Evolutionary conservation across 2,113 vertebrate species (phyloP).

Genomic region (Lepisosteus osseus): DNA sequence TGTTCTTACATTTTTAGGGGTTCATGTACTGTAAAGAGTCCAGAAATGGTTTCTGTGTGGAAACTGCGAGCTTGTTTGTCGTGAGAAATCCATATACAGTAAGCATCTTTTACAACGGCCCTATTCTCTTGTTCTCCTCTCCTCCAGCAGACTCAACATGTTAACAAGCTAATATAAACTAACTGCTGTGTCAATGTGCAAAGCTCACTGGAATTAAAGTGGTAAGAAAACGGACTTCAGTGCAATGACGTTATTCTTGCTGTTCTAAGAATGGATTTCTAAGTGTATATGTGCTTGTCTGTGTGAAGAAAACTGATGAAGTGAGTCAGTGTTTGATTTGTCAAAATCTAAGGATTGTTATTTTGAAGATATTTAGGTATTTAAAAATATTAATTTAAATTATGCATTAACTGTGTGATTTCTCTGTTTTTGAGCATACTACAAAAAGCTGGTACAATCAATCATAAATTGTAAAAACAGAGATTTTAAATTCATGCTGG

Average conservation of each 20-base stretch:
- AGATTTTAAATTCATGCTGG: background rate
- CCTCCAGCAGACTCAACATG: constrained; percentile 45
- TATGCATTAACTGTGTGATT: too few species aligned
- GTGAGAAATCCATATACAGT: background rate
- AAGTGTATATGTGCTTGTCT: too few species aligned
- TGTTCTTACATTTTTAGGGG: too few species aligned
- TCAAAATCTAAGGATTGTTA: too few species aligned
- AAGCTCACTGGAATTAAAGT: constrained; percentile 52
- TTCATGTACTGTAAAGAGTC: too few species aligned
- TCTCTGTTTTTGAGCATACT: too few species aligned
- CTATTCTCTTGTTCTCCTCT: constrained; percentile 10
- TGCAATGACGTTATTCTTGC: background rate
- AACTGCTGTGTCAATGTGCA: constrained; percentile 51
- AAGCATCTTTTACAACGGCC: constrained; percentile 29
- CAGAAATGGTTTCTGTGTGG: too few species aligned
- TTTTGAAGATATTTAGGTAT: too few species aligned
- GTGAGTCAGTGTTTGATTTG: too few species aligned
- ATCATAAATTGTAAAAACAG: background rate
- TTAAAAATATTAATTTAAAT: too few species aligned
- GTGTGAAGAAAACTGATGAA: too few species aligned
- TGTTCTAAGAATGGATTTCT: background rate
- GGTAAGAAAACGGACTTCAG: constrained; percentile 43
- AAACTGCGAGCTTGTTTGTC: background rate
- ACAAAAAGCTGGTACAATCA: too few species aligned
- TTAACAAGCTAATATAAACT: constrained; percentile 55